Percentiles rank a stretch among this genome's conserved stretches.
Conservation (phyloP, 2,888 invertebrate genomes). For the Idaea dimidiata region DNA sequence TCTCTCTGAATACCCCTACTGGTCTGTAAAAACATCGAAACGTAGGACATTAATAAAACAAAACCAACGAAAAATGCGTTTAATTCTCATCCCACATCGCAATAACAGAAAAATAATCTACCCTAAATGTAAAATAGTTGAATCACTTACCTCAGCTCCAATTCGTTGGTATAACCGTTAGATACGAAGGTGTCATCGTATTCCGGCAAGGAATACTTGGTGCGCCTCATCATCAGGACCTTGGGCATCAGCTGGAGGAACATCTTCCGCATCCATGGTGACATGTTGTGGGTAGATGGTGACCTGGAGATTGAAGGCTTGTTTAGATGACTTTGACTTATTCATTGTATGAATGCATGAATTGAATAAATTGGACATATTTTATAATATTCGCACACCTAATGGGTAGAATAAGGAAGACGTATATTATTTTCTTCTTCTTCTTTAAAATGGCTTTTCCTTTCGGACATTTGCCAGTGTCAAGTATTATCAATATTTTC, state of each 20-base stretch:
- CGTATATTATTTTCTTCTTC: too few species aligned
- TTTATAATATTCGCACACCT: too few species aligned
- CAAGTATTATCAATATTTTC: too few species aligned
- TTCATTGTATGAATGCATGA: too few species aligned
- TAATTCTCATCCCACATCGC: too few species aligned
- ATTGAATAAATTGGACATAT: too few species aligned
- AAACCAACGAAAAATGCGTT: not conserved
- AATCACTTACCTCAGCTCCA: constrained; percentile 87
- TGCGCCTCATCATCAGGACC: constrained; percentile 93
- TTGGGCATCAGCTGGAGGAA: constrained; percentile 97
- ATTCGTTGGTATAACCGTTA: constrained; percentile 89
- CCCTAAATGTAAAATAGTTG: not conserved
- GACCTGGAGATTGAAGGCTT: constrained; percentile 80
- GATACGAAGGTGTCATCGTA: constrained; percentile 91
- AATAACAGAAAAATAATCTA: not conserved
- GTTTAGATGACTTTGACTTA: not conserved
- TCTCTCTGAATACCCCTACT: too few species aligned
- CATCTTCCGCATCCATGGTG: constrained; percentile 92
- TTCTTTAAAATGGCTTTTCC: too few species aligned
- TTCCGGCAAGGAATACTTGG: constrained; percentile 91
- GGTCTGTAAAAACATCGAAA: too few species aligned
- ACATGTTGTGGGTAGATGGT: constrained; percentile 96
- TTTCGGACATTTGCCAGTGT: too few species aligned
- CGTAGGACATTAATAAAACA: too few species aligned
- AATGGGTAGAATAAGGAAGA: too few species aligned